Percentiles rank a stretch among this genome's conserved stretches.
phyloP scores from a whole-genome alignment of 1,140 invertebrate species.

The Anastatus disparis region DNA sequence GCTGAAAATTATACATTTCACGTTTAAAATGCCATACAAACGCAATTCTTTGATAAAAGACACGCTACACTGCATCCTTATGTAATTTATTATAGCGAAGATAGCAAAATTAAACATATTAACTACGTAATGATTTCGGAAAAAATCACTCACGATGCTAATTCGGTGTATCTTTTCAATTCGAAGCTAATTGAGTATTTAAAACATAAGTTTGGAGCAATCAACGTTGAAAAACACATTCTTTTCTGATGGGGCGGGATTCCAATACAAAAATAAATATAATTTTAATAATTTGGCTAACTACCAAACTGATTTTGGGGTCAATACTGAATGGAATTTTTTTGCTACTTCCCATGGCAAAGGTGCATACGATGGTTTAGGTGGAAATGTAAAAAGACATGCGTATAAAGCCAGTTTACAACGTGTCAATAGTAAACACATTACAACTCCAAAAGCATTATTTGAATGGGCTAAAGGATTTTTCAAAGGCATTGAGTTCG shows the following conservation, averaged over 20 bases:
- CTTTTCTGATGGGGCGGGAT: conserved; percentile 41
- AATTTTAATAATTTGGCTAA: conserved; percentile 1
- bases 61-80: conserved; percentile 51
- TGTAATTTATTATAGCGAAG: conserved; percentile 35
- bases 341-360: conserved; percentile 55
- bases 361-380: conserved; percentile 47
- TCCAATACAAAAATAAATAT: conserved; percentile 47
- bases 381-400: conserved; percentile 43
- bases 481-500: conserved; percentile 20
- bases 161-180: conserved; percentile 42
- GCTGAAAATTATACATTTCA: neutral
- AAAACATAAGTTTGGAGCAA: conserved; percentile 32
- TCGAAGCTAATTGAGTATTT: conserved; percentile 32
- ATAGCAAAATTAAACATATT: conserved; percentile 30
- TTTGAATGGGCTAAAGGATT: conserved; percentile 6
- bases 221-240: conserved; percentile 40
- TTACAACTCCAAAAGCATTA: neutral
- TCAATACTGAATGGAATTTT: conserved; percentile 56
- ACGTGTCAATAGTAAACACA: too few relatives aligned
- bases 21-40: conserved; percentile 47
- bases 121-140: neutral
- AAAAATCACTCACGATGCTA: conserved; percentile 1
- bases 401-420: conserved; percentile 38
- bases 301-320: conserved; percentile 38
- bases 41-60: conserved; percentile 47